Percentiles rank a stretch among this genome's conserved stretches.
Evolutionary conservation across 2,797 vertebrate genomes (phyloP).

Genomic region (Tamandua tetradactyla): DNA sequence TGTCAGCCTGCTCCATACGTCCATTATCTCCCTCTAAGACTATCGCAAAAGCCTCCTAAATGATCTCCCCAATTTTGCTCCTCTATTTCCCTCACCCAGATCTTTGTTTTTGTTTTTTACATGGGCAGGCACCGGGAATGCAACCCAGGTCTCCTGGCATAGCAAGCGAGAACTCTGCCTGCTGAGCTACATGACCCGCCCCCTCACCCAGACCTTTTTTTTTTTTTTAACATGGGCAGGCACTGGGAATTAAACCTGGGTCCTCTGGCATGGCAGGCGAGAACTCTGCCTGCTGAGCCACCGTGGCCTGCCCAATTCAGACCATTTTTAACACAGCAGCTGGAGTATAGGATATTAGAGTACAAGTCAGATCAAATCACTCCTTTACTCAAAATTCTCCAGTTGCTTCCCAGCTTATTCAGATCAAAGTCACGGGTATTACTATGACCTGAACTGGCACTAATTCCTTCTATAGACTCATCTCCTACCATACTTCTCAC

Average conservation of each 20-base stretch:
- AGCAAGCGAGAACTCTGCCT: no score
- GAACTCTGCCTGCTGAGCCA: no score
- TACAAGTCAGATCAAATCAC: not conserved
- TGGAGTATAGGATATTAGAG: not conserved
- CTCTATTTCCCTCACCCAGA: accelerated
- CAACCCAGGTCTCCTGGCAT: no score
- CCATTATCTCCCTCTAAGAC: not conserved
- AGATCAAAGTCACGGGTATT: not conserved
- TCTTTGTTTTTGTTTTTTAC: no score
- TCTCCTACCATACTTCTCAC: accelerated
- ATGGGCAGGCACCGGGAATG: no score
- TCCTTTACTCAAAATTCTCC: not conserved
- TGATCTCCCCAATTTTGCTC: not conserved
- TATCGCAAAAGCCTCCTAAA: not conserved
- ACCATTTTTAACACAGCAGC: not conserved
- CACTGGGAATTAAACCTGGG: no score
- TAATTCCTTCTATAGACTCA: not conserved
- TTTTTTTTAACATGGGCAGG: no score
- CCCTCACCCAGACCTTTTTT: no score
- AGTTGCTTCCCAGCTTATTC: not conserved
- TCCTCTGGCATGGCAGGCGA: no score
- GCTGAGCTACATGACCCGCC: no score
- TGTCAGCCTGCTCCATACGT: not conserved
- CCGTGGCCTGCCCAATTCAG: no score
- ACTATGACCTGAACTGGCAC: accelerated